Evolutionary conservation across 2,113 vertebrate genomes (phyloP).

Genomic region (Chaetodon auriga): DNA sequence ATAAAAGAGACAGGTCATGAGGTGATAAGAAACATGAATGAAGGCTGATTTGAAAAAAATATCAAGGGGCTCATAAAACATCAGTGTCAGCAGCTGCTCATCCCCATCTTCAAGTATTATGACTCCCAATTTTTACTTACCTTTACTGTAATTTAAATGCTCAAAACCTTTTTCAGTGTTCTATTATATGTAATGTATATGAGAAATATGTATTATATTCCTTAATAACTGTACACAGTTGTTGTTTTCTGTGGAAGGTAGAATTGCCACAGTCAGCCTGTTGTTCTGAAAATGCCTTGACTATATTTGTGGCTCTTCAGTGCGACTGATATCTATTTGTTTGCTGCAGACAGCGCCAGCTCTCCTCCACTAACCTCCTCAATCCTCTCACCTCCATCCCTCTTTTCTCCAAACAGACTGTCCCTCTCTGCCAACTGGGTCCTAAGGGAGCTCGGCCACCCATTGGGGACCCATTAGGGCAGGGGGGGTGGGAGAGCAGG

Average conservation of each 20-base stretch:
- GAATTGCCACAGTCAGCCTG: neutral
- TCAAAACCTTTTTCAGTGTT: neutral
- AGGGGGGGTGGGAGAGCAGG: constrained; percentile 66
- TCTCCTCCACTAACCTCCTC: constrained; percentile 59
- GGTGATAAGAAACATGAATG: constrained; percentile 51
- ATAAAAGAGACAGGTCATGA: constrained; percentile 50
- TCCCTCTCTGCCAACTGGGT: constrained; percentile 76
- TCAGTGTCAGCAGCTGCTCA: neutral
- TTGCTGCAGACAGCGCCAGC: constrained; percentile 14
- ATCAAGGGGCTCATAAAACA: constrained; percentile 46
- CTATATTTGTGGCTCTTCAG: neutral
- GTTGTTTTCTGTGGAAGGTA: neutral
- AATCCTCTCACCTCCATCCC: constrained; percentile 50
- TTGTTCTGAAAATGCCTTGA: constrained; percentile 12
- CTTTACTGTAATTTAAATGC: neutral
- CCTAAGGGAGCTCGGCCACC: constrained; percentile 85
- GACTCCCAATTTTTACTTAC: neutral
- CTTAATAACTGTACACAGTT: too few species aligned
- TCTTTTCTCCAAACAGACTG: constrained; percentile 54
- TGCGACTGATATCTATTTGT: constrained; percentile 19
- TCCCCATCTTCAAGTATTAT: neutral
- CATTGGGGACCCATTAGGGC: constrained; percentile 86
- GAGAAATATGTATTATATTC: neutral
- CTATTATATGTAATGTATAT: neutral
- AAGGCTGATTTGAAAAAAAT: constrained; percentile 48